Evolutionary conservation across 2,797 vertebrate species (phyloP), one percentile per base, ranked within the genome.

Genomic region (Galaxias olidus): DNA sequence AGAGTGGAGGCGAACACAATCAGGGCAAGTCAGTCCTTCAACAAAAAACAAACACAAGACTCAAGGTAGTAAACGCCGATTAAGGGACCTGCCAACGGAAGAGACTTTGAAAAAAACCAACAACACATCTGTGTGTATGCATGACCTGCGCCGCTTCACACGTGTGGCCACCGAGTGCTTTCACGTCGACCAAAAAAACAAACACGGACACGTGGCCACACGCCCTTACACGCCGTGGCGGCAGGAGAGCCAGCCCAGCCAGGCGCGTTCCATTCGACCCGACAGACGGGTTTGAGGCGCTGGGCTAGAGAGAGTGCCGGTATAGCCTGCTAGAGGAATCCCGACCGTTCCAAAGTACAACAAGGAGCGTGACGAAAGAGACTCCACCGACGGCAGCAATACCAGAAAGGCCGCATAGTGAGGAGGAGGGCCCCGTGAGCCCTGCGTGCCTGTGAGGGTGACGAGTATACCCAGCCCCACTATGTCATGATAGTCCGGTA

Each of bases 131-230:
- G 59, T 19, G 48, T 75, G 66, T n/a, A 56, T 48, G 55, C 73
- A 56, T 56, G 59, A 66, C 17, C 8, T 61, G 41, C 51, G 10
- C 12, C 0, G 44, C 43, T 63, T 19, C 58, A 59, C 76, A 73
- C 61, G 63, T 47, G 73, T 44, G 65, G 73, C 79, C 76, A 79
- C 62, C 69, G 3, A 30, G 30, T 30, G 30, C 66, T 74, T 74
- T 64, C 10, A 20, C 10, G 17, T 12, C 17, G 51, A 58, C 66
- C 49, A 79, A 71, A 83, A 79, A 71, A 83, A 81, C 58, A 82
- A 80, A 85, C 74, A 66, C 11, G 13, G 63, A 46, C 79, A 81
- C 71, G 19, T 76, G 80, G 4, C 0, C 51, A 63, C 8, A 46
- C 42, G 0, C 2, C 18, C 14, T 10, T 1, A 4, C 15, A 11